phyloP scores from a whole-genome alignment of 2,888 invertebrate species.

The Polymixis flavicincta region DNA sequence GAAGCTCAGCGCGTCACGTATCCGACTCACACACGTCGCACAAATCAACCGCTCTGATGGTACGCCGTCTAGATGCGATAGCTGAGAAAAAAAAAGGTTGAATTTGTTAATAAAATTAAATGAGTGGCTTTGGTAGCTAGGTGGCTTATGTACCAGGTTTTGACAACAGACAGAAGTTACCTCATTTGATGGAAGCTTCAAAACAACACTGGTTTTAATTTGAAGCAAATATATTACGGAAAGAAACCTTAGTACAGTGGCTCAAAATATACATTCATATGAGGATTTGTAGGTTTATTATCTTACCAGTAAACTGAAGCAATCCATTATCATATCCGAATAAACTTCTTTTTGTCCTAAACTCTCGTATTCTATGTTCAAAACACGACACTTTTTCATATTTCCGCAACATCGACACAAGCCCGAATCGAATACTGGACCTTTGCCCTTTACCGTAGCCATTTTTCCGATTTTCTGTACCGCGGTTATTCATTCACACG shows the following conservation, averaged over 20 bases:
- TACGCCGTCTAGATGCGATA: constrained; percentile 81
- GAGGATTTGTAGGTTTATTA: constrained; percentile 9
- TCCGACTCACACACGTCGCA: constrained; percentile 81
- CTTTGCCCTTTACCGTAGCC: constrained; percentile 76
- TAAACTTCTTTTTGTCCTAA: constrained; percentile 83
- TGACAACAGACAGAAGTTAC: not conserved
- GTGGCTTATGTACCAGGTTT: not conserved
- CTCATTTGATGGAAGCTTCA: not conserved
- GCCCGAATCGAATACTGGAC: constrained; percentile 83
- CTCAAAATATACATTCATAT: not conserved
- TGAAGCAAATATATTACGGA: not conserved
- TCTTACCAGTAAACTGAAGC: constrained; percentile 84
- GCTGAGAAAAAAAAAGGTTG: constrained; percentile 64
- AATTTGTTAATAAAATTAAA: not conserved
- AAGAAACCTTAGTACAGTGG: not conserved
- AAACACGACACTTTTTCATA: constrained; percentile 83
- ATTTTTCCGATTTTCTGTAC: constrained; percentile 64
- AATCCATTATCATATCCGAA: constrained; percentile 86
- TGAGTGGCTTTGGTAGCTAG: not conserved
- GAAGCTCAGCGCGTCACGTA: constrained; percentile 81
- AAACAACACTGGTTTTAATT: not conserved
- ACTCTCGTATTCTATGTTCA: constrained; percentile 84
- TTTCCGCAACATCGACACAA: constrained; percentile 84
- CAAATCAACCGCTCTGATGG: constrained; percentile 81
- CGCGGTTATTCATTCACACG: not conserved